A percentile compares a stretch with the other conserved stretches of the same genome.
phyloP scores from a whole-genome alignment of 2,113 vertebrate species.

The Crotalus viridis region DNA sequence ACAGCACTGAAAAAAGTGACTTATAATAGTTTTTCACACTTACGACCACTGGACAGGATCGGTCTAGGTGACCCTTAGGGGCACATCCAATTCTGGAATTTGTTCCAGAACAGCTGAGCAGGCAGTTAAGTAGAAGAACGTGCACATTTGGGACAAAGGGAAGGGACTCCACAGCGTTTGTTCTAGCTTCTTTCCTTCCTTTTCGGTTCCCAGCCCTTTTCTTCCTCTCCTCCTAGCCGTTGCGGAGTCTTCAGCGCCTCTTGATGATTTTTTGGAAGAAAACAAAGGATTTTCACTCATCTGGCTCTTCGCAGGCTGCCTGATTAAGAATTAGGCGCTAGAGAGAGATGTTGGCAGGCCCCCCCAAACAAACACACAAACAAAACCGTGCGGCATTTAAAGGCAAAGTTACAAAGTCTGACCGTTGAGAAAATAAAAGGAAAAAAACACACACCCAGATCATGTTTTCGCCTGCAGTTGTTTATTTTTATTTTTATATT shows the following conservation, averaged over 20 bases:
- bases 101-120: not conserved
- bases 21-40: too few relatives aligned
- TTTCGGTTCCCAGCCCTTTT: constrained; percentile 17
- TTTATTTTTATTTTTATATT: too few relatives aligned
- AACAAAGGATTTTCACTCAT: constrained; percentile 46
- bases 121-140: not conserved
- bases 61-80: not conserved
- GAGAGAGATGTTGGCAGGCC: constrained; percentile 43
- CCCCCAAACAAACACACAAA: too few relatives aligned
- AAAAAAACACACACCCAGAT: not conserved
- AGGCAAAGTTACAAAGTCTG: constrained; percentile 35
- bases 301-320: constrained; percentile 28
- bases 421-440: constrained; percentile 32
- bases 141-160: constrained; percentile 23
- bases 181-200: constrained; percentile 28
- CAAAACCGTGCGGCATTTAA: constrained; percentile 45
- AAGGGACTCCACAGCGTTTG: not conserved
- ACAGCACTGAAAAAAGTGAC: too few relatives aligned
- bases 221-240: constrained; percentile 34
- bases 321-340: constrained; percentile 62
- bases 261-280: constrained; percentile 49
- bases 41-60: not conserved
- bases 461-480: too few relatives aligned
- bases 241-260: constrained; percentile 16
- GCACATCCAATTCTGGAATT: not conserved